Evolutionary conservation across 2,888 invertebrate species (phyloP), one percentile per base, ranked within the genome.

Genomic region (Catotricha subobsoleta): DNA sequence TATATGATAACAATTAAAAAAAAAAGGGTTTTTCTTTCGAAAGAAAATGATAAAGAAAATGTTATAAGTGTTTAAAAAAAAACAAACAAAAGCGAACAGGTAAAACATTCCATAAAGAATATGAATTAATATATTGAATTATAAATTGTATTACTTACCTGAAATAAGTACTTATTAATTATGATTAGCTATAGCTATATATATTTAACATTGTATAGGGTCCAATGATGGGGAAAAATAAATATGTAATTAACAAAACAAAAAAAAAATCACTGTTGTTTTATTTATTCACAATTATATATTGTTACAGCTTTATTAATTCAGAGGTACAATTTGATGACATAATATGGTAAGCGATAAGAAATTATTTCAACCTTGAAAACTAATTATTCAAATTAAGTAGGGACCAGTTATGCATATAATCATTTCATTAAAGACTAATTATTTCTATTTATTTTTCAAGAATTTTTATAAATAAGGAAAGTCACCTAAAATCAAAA

Each of bases 171-270:
- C 27, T 40, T 34, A 40, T 31, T 34, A 34, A 40, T 40, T 34
- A 40, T 34, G 34, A 34, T 40, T 40, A 40, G 40, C 31, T 40
- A 33, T n/a, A n/a, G n/a, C n/a, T n/a, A n/a, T n/a, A n/a, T 40
- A 40, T 28, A 40, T 29, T 29, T 10, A 39, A 21, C 30, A 31
- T 34, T 40, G 34, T 40, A 40, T 40, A 40, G 40, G 40, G 40
- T 40, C 40, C 40, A 40, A 40, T 33, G 33, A 23, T 34, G 33
- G 40, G 40, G 40, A 34, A 36, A 40, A 40, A 40, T 30, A 40
- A 30, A 30, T 40, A 40, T 33, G 18, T 16, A 31, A 10, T 29
- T 10, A 29, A 29, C 29, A 29, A 29, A 10, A 29, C 6, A 29
- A 29, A n/a, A n/a, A n/a, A n/a, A n/a, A n/a, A n/a, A n/a, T n/a